Percentiles rank a stretch among this genome's conserved stretches.
phyloP scores from a whole-genome alignment of 2,888 invertebrate genomes.

The Drosophila affinis region DNA sequence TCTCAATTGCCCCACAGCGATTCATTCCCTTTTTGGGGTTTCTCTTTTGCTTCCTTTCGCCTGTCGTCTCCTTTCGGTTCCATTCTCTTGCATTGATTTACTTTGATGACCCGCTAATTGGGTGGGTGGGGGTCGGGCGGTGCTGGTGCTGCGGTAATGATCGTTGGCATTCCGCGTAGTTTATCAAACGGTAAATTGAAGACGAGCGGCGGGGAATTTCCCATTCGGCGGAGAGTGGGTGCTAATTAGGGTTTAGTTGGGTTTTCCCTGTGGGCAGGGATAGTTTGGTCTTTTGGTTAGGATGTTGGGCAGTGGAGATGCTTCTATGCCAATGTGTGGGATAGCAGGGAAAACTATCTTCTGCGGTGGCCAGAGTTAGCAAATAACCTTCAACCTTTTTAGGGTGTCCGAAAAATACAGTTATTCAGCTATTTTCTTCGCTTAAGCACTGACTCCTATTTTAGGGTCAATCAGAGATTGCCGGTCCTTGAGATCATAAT shows the following conservation, averaged over 20 bases:
- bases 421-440: no score
- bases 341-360: not conserved
- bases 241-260: slow-evolving; percentile 24
- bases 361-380: no score
- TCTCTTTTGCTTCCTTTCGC: slow-evolving; percentile 28
- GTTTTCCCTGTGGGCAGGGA: not conserved
- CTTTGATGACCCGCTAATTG: slow-evolving; percentile 74
- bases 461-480: no score
- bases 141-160: slow-evolving; percentile 51
- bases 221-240: not conserved
- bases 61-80: slow-evolving; percentile 17
- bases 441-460: no score
- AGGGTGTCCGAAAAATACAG: no score
- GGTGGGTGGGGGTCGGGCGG: slow-evolving; percentile 21
- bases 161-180: slow-evolving; percentile 69
- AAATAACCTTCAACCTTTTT: no score
- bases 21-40: slow-evolving; percentile 28
- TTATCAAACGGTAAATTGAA: slow-evolving; percentile 59
- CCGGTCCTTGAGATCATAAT: no score
- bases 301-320: not conserved
- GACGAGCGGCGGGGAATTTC: slow-evolving; percentile 6
- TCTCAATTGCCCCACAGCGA: slow-evolving; percentile 15
- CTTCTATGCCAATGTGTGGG: not conserved
- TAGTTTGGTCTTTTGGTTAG: slow-evolving; percentile 4
- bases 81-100: slow-evolving; percentile 65